Percentiles rank a stretch among this genome's conserved stretches.
Evolutionary conservation across 2,797 vertebrate genomes (phyloP).

Genomic region (Syngnathus acus): DNA sequence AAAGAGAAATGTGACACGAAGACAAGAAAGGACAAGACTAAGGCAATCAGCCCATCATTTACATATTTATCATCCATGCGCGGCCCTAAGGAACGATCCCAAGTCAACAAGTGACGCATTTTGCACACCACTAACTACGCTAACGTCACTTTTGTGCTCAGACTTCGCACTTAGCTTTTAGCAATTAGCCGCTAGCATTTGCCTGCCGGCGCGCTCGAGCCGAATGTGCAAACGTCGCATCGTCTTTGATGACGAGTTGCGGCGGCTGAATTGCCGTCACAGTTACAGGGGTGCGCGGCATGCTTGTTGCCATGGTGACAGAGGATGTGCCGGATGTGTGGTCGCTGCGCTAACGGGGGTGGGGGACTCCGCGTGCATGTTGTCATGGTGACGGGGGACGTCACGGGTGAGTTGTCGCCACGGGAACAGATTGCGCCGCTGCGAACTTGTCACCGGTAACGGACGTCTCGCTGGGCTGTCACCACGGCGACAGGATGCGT

Average conservation of each 20-base stretch:
- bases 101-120: neutral
- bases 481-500: neutral
- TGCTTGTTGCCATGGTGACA: neutral
- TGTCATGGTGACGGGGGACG: no score
- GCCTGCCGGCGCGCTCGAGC: neutral
- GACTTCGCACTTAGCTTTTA: neutral
- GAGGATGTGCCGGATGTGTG: no score
- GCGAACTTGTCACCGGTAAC: no score
- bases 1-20: neutral
- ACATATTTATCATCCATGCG: neutral
- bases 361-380: neutral
- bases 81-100: no score
- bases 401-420: no score
- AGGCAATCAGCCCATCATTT: neutral
- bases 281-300: no score
- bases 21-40: neutral
- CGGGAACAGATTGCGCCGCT: no score
- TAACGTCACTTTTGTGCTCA: neutral
- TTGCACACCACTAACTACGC: neutral
- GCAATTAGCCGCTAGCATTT: neutral
- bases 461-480: neutral
- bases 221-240: neutral
- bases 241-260: neutral
- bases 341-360: neutral
- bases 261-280: neutral